Evolutionary conservation across 2,888 invertebrate genomes (phyloP), one percentile per base, ranked within the genome.

Genomic region (Agrochola litura): DNA sequence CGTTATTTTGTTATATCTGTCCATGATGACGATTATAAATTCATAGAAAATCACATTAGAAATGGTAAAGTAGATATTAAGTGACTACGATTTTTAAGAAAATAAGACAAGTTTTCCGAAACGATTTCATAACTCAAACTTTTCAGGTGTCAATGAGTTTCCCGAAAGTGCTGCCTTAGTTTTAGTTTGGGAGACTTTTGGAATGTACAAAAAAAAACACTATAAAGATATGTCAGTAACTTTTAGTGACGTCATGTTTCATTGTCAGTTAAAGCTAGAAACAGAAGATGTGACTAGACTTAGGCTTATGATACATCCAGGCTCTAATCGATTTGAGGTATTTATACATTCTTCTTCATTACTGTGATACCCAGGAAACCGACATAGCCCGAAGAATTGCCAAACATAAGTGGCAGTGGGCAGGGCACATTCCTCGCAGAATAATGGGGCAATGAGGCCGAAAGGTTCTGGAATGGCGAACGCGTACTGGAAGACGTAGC

Each of bases 111-210:
- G 9, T 54, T 54, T 54, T 54, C 54, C 54, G 2, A 9, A 22
- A 54, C 22, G 54, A 9, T 54, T 54, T 54, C 10, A n/a, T 56
- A 56, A n/a, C 54, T n/a, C 3, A n/a, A n/a, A n/a, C n/a, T 22
- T 56, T 56, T 56, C 54, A 56, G 54, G n/a, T 56, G 10, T 56
- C 10, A 56, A 10, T 56, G 54, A 56, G 10, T 56, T 56, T n/a
- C 54, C 63, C 37, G 63, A 63, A 37, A 37, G 63, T 63, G 37
- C 63, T 63, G 37, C 37, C 6, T 30, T 63, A 63, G 22, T 63
- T 41, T 22, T 63, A 41, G n/a, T 72, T n/a, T 30, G 30, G 46
- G 69, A 69, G 56, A 63, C 52, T n/a, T 65, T 84, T n/a, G 82
- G 76, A 54, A 77, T 58, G 61, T 64, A 66, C 30, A 69, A 73